Evolutionary conservation across 1,140 invertebrate species (phyloP).

Genomic region (Drosophila baimaii): DNA sequence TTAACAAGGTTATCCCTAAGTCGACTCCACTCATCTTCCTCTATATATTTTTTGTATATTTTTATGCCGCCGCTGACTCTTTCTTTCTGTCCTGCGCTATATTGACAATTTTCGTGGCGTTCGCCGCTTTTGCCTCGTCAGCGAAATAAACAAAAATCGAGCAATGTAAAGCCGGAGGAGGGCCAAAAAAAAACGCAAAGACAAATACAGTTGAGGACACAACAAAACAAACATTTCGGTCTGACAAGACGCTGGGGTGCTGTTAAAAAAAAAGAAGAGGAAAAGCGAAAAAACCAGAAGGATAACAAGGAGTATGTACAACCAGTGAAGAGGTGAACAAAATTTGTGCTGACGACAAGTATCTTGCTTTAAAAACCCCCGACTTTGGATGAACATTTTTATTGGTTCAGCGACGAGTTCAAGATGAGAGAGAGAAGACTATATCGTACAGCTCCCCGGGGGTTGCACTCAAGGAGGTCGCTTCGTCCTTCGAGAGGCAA

Average conservation of each 20-base stretch:
- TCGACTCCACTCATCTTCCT: not conserved
- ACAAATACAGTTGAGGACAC: slow-evolving; percentile 78
- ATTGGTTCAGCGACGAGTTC: slow-evolving; percentile 65
- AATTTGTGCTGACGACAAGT: slow-evolving; percentile 80
- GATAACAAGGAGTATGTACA: slow-evolving; percentile 42
- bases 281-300: slow-evolving; percentile 39
- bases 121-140: slow-evolving; percentile 75
- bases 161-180: slow-evolving; percentile 48
- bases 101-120: slow-evolving; percentile 78
- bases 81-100: slow-evolving; percentile 33
- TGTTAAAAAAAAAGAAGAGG: slow-evolving; percentile 52
- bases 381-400: slow-evolving; percentile 72
- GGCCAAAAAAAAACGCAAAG: slow-evolving; percentile 47
- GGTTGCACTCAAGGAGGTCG: slow-evolving; percentile 65
- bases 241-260: slow-evolving; percentile 82
- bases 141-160: slow-evolving; percentile 83
- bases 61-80: slow-evolving; percentile 52
- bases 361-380: slow-evolving; percentile 65
- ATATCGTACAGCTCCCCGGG: slow-evolving; percentile 30
- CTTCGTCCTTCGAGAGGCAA: slow-evolving; percentile 21
- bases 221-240: slow-evolving; percentile 78
- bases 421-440: slow-evolving; percentile 15
- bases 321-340: slow-evolving; percentile 73
- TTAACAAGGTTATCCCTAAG: not conserved
- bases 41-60: slow-evolving; percentile 13